These are phyloP conservation scores for Lochmaea capreae DNA, from an alignment of 2,888 invertebrate genomes.

Conservation along the genomic window DNA sequence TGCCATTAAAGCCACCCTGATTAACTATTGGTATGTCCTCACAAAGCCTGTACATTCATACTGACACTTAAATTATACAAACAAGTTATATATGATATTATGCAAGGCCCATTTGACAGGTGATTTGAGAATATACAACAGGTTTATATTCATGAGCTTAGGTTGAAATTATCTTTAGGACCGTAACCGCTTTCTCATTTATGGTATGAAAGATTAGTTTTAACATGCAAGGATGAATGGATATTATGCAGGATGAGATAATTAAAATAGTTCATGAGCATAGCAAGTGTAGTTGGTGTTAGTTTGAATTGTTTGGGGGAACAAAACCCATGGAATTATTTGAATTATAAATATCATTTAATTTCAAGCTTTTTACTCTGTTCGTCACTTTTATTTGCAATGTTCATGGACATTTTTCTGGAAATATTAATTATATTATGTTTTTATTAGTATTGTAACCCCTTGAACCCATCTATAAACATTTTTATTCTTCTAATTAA, in stretches of 20 bases:
- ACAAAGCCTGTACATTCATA: neutral
- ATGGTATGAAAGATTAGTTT: neutral
- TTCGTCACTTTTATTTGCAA: too few species aligned
- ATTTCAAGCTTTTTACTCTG: too few species aligned
- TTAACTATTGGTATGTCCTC: too few species aligned
- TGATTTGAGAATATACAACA: neutral
- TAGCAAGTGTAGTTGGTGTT: neutral
- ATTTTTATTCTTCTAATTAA: too few species aligned
- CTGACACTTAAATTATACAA: neutral
- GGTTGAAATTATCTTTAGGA: neutral
- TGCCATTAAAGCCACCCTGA: too few species aligned
- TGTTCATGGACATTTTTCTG: too few species aligned
- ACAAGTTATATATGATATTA: neutral
- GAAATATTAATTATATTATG: too few species aligned
- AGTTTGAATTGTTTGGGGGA: too few species aligned
- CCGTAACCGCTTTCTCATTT: neutral
- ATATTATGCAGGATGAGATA: neutral
- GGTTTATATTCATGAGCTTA: neutral
- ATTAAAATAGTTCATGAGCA: neutral
- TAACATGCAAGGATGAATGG: neutral
- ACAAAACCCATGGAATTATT: too few species aligned
- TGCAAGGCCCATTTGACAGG: neutral
- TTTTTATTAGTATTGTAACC: too few species aligned
- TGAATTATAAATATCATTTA: too few species aligned
- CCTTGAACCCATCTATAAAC: too few species aligned